phyloP scores from a whole-genome alignment of 1,140 invertebrate genomes.

The Atta colombica region DNA sequence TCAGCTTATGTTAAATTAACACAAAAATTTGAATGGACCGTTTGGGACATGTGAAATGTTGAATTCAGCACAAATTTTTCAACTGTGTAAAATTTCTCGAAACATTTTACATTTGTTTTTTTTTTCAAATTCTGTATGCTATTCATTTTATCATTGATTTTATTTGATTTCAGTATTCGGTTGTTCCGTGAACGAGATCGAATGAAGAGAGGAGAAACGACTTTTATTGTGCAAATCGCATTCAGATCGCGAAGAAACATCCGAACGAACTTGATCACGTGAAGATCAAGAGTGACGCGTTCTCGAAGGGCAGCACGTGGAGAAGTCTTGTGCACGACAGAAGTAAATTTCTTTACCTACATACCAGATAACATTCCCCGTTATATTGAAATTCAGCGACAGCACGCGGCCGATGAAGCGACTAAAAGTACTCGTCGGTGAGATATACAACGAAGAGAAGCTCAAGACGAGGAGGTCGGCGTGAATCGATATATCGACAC shows the following conservation, averaged over 20 bases:
- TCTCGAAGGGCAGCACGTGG: neutral
- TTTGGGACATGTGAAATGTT: no score
- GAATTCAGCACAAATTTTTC: no score
- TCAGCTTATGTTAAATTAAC: no score
- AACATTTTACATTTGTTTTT: neutral
- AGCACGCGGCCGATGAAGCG: constrained; percentile 44
- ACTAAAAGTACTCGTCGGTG: constrained; percentile 52
- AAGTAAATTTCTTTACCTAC: constrained; percentile 39
- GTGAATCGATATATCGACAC: constrained; percentile 77
- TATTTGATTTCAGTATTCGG: neutral
- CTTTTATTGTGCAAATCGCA: constrained; percentile 31
- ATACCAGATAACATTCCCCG: constrained; percentile 2
- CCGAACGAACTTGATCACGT: constrained; percentile 31
- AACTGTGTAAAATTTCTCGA: neutral
- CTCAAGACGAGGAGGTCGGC: constrained; percentile 65
- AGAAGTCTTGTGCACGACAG: neutral
- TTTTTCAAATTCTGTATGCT: neutral
- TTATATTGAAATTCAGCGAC: constrained; percentile 68
- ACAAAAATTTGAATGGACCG: no score
- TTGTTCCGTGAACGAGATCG: neutral
- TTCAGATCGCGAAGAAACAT: constrained; percentile 24
- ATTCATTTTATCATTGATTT: neutral
- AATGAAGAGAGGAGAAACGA: neutral
- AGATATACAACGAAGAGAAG: constrained; percentile 23
- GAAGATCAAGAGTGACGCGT: constrained; percentile 28